phyloP scores from a whole-genome alignment of 2,797 vertebrate genomes.

The Monodelphis domestica region DNA sequence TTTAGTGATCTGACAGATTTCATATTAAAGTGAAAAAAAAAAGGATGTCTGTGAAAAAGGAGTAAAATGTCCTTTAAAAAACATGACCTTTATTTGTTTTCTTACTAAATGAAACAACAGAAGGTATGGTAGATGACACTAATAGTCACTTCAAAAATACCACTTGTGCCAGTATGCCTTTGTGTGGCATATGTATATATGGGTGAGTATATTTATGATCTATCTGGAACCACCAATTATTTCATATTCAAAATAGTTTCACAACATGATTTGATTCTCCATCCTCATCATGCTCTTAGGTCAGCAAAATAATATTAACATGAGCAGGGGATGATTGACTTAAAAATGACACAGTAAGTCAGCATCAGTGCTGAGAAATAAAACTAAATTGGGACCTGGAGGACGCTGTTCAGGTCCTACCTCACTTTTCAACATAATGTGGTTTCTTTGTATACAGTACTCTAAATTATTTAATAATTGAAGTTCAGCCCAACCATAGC shows the following conservation, averaged over 20 bases:
- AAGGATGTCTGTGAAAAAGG: conserved; percentile 36
- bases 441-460: conserved; percentile 58
- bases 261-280: conserved; percentile 39
- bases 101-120: conserved; percentile 1
- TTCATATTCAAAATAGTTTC: conserved; percentile 35
- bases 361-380: conserved; percentile 64
- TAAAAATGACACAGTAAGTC: conserved; percentile 20
- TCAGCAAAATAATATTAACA: neutral
- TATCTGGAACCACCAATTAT: conserved; percentile 18
- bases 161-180: neutral
- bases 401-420: conserved; percentile 58
- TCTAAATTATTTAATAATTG: conserved; percentile 81
- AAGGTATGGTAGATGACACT: neutral
- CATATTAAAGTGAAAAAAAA: conserved; percentile 29
- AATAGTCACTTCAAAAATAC: conserved; percentile 20
- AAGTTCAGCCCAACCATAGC: conserved; percentile 68
- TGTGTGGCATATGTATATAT: too few species aligned
- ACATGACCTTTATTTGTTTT: neutral
- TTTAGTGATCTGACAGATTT: neutral
- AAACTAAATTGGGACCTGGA: conserved; percentile 53
- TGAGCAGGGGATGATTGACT: conserved; percentile 47
- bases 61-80: neutral
- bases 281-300: neutral
- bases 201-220: conserved; percentile 3
- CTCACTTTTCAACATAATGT: conserved; percentile 63